Evolutionary conservation across 2,888 invertebrate species (phyloP).

Genomic region (Harpagoxenus sublaevis): DNA sequence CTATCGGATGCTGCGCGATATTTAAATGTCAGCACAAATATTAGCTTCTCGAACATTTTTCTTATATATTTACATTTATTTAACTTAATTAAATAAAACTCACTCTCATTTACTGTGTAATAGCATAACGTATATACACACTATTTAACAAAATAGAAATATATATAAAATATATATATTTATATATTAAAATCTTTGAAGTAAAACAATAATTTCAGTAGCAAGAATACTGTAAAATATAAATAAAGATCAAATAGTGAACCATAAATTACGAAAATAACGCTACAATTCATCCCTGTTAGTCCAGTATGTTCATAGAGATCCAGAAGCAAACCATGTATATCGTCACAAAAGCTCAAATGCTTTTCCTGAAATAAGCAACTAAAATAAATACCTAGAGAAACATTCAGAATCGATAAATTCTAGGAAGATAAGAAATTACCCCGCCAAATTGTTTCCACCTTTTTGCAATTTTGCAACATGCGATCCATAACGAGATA

Average conservation of each 20-base stretch:
- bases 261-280: slow-evolving; percentile 7
- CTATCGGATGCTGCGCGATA: slow-evolving; percentile 20
- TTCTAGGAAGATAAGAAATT: slow-evolving; percentile 20
- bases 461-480: slow-evolving; percentile 38
- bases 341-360: background rate
- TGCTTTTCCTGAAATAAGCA: background rate
- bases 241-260: background rate
- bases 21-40: background rate
- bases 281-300: background rate
- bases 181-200: background rate
- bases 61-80: background rate
- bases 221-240: background rate
- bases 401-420: slow-evolving; percentile 40
- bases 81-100: background rate
- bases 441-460: slow-evolving; percentile 22
- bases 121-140: background rate
- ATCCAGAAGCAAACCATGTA: slow-evolving; percentile 11
- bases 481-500: slow-evolving; percentile 38
- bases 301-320: background rate
- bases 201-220: background rate
- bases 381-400: slow-evolving; percentile 25
- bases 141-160: background rate
- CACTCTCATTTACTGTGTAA: background rate
- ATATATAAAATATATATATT: too few species aligned
- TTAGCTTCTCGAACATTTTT: background rate